Evolutionary conservation across 1,140 invertebrate genomes (phyloP).

Genomic region (Microplitis demolitor): DNA sequence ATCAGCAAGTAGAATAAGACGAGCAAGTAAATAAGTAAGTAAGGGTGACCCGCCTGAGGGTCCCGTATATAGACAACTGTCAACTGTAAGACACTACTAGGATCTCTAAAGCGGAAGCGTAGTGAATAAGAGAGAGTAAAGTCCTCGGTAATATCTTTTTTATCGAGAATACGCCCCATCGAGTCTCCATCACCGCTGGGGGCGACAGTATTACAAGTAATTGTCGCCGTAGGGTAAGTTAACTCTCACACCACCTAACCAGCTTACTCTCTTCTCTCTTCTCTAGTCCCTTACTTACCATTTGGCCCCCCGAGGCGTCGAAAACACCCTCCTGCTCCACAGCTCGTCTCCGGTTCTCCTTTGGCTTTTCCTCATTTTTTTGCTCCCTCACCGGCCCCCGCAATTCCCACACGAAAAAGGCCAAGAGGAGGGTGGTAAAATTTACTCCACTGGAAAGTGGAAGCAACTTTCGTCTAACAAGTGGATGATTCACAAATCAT

Average conservation of each 20-base stretch:
- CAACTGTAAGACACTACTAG: background rate
- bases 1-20: background rate
- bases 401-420: background rate
- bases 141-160: slow-evolving; percentile 43
- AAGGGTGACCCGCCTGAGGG: background rate
- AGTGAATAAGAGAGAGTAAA: background rate
- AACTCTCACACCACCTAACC: background rate
- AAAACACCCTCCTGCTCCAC: slow-evolving; percentile 8
- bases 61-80: background rate
- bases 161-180: slow-evolving; percentile 45
- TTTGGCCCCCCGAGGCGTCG: slow-evolving; percentile 13
- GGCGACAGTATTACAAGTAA: slow-evolving; percentile 52
- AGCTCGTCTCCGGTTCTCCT: slow-evolving; percentile 11
- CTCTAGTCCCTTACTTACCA: background rate
- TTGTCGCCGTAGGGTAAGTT: slow-evolving; percentile 44
- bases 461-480: slow-evolving; percentile 48
- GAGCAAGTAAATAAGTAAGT: too few species aligned
- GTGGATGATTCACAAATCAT: slow-evolving; percentile 54
- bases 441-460: slow-evolving; percentile 4
- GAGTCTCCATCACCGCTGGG: slow-evolving; percentile 42
- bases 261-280: background rate
- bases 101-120: background rate
- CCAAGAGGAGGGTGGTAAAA: background rate
- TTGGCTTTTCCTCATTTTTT: background rate
- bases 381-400: background rate